Base-by-base conservation (phyloP, 2,797 vertebrate genomes). In the Alectoris magna region DNA sequence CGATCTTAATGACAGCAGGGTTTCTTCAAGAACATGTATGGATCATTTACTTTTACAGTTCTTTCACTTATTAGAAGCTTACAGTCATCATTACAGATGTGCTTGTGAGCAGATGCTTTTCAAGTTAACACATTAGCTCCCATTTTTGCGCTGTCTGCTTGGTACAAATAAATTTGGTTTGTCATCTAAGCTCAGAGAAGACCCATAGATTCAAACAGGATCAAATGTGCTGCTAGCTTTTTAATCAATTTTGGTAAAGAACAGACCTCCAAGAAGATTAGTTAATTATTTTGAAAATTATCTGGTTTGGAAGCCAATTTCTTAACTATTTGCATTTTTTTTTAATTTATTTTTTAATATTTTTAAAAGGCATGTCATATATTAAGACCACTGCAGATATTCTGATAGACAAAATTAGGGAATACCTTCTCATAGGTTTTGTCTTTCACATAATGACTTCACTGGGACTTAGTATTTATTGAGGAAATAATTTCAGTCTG, bases 31-130 rank as follows among this genome's bases (percentile, higher is more conserved):
- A 88, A 67, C 3, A 59, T 27, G 14, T 41, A 53, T 91, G 91
- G 46, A 39, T 91, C 91, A 94, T 96, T 97, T 95, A 44, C 72
- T 93, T 68, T 88, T 80, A 86, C 53, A 94, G 73, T 90, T 72
- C 73, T 93, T 92, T 86, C 64, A 64, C 84, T 51, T 79, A 69
- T 91, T 92, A 77, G 76, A 91, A 82, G 44, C 53, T 87, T 84
- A 81, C 86, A 79, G 49, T 80, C 36, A 70, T 96, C 84, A 60
- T 64, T 93, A 94, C 59, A 72, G 39, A 94, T 91, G 53, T 91
- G 44, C 41, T 86, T 93, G 78, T 73, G 60, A 89, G 93, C 56
- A 87, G 68, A 86, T 39, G 0, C 81, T 87, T 83, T 87, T 87
- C 36, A 49, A 66, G 29, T 91, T 95, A 93, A 95, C 91, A 73